Percentiles rank a stretch among this genome's conserved stretches.
Evolutionary conservation across 2,888 invertebrate species (phyloP).

Genomic region (Hymenopus coronatus): DNA sequence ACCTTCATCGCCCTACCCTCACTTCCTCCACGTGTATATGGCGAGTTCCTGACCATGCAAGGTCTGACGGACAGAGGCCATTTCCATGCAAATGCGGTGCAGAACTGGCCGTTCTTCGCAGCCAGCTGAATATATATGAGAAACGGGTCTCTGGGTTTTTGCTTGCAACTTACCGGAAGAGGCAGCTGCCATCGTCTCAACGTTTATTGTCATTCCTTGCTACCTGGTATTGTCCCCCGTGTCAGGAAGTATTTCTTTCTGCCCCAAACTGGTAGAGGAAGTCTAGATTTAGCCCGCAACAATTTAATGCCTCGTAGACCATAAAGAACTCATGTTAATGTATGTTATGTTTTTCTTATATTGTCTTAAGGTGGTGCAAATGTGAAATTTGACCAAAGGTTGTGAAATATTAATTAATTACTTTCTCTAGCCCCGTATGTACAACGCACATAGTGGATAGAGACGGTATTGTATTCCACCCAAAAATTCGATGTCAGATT

Average conservation of each 20-base stretch:
- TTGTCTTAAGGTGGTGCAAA: too few species aligned
- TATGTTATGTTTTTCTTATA: too few species aligned
- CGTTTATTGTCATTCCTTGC: not conserved
- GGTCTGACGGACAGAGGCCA: not conserved
- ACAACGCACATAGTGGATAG: too few species aligned
- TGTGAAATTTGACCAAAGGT: too few species aligned
- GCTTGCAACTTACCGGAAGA: not conserved
- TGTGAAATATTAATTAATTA: too few species aligned
- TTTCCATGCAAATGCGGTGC: constrained; percentile 1
- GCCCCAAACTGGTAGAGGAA: too few species aligned
- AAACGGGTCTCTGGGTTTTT: not conserved
- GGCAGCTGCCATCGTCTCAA: not conserved
- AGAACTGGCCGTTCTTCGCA: not conserved
- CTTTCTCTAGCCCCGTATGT: too few species aligned
- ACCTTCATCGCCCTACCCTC: not conserved
- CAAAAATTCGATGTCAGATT: too few species aligned
- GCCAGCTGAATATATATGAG: not conserved
- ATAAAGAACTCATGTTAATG: too few species aligned
- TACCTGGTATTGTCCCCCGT: not conserved
- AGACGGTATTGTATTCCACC: too few species aligned
- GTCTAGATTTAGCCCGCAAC: too few species aligned
- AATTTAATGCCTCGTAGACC: too few species aligned
- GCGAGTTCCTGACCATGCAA: not conserved
- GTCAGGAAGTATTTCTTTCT: not conserved
- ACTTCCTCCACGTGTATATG: not conserved